Conservation (phyloP, 2,113 vertebrate genomes). For the Stomatorhinus ivindoensis region DNA sequence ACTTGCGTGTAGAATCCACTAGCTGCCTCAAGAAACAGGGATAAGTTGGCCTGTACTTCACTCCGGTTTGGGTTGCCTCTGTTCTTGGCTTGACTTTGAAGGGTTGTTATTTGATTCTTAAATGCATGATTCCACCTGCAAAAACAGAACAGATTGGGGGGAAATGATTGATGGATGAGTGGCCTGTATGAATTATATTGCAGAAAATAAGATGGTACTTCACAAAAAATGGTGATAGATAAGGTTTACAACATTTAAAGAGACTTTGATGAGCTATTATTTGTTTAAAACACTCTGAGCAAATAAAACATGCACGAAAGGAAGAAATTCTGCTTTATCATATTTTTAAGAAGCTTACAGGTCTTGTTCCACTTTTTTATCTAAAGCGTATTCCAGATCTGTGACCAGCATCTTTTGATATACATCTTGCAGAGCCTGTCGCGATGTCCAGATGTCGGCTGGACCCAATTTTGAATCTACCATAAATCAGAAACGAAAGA, state of each 20-base stretch:
- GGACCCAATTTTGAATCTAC: conserved; percentile 91
- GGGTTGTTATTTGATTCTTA: conserved; percentile 98
- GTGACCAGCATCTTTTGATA: conserved; percentile 99
- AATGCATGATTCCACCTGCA: conserved; percentile 98
- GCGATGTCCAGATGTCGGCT: conserved; percentile 96
- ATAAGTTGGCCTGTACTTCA: conserved; percentile 96
- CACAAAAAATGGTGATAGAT: background rate
- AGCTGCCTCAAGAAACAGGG: conserved; percentile 93
- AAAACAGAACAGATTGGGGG: conserved; percentile 22
- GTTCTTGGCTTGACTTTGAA: conserved; percentile 98
- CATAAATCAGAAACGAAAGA: conserved; percentile 20
- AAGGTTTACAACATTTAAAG: background rate
- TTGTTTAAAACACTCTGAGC: background rate
- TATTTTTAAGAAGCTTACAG: conserved; percentile 69
- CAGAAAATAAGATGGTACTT: background rate
- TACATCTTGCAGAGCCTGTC: conserved; percentile 94
- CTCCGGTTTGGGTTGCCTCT: conserved; percentile 95
- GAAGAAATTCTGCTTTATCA: background rate
- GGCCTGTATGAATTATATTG: background rate
- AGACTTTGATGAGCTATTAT: background rate
- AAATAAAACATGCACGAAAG: background rate
- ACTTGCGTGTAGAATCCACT: conserved; percentile 99
- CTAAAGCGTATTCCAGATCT: conserved; percentile 95
- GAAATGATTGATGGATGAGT: background rate
- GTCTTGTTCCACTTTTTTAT: conserved; percentile 99